Percentiles rank a stretch among this genome's conserved stretches.
Conservation (phyloP, 2,113 vertebrate genomes). For the Lanius collurio region DNA sequence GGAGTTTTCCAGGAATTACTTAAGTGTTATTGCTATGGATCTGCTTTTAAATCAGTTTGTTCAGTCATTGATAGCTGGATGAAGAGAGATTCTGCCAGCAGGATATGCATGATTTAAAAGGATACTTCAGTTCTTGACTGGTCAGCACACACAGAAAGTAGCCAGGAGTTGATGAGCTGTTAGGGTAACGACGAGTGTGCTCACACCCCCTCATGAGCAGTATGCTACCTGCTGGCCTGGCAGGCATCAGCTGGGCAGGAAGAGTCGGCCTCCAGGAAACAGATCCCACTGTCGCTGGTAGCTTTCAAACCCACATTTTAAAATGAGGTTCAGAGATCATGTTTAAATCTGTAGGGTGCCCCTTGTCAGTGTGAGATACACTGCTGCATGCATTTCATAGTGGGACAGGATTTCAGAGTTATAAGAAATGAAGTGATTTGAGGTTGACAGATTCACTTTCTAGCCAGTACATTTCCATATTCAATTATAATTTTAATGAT, state of each 20-base stretch:
- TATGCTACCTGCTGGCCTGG: neutral
- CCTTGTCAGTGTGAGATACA: neutral
- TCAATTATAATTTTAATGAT: neutral
- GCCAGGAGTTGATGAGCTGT: neutral
- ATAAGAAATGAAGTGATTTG: neutral
- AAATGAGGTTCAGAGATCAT: neutral
- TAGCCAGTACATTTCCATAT: neutral
- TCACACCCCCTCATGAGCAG: too few species aligned
- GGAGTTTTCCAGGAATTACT: neutral
- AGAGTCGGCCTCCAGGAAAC: rapidly evolving
- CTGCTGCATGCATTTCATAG: neutral
- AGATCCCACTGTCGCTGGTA: neutral
- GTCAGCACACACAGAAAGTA: neutral
- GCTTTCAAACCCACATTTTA: neutral
- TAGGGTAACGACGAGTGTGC: neutral
- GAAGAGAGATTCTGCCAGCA: neutral
- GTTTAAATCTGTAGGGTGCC: neutral
- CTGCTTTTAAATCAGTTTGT: neutral
- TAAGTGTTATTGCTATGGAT: neutral
- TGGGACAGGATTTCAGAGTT: neutral
- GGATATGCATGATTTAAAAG: neutral
- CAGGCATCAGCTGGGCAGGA: neutral
- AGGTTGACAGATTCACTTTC: neutral
- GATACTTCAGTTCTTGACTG: neutral
- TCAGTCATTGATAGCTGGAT: neutral